Evolutionary conservation across 2,888 invertebrate genomes (phyloP).

Genomic region (Pteria penguin): DNA sequence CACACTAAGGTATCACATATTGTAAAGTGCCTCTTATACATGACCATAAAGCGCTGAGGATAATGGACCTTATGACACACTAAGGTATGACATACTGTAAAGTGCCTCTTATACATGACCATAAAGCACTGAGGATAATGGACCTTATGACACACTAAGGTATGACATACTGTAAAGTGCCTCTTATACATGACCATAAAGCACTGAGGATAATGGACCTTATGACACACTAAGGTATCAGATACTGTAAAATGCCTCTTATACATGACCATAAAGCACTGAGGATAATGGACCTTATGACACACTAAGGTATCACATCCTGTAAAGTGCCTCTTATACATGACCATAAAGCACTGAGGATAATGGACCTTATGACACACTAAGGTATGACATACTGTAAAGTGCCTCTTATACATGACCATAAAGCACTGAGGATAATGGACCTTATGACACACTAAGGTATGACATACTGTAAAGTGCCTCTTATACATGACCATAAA

Average conservation of each 20-base stretch:
- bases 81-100: background rate
- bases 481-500: background rate
- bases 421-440: too few species aligned
- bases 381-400: background rate
- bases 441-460: background rate
- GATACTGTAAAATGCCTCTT: background rate
- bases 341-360: background rate
- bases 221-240: background rate
- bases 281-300: background rate
- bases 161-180: too few species aligned
- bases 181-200: background rate
- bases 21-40: background rate
- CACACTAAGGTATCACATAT: background rate
- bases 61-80: background rate
- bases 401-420: too few species aligned
- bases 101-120: slow-evolving; percentile 80
- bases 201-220: background rate
- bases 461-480: background rate
- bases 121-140: slow-evolving; percentile 83
- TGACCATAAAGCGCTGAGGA: background rate
- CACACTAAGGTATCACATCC: background rate
- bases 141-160: slow-evolving; percentile 78
- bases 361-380: background rate
- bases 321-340: background rate
- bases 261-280: background rate